Percentiles rank a stretch among this genome's conserved stretches.
Evolutionary conservation across 2,797 vertebrate species (phyloP).

Genomic region (Novumbra hubbsi): DNA sequence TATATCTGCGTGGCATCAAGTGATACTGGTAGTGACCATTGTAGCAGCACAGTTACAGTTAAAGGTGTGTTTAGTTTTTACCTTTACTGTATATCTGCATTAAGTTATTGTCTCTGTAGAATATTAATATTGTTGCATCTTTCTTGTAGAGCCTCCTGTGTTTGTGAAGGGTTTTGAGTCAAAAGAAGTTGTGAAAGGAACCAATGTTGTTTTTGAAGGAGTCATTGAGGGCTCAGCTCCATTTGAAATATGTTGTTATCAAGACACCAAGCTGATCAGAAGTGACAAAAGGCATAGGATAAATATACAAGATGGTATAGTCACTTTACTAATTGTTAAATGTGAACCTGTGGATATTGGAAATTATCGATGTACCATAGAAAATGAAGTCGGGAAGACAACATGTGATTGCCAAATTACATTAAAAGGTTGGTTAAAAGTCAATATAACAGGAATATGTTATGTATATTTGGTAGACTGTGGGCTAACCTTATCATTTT

Average conservation of each 20-base stretch:
- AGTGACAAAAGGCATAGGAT: slow-evolving; percentile 85
- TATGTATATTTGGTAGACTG: not conserved
- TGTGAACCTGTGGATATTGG: slow-evolving; percentile 84
- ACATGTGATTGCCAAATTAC: slow-evolving; percentile 82
- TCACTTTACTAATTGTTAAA: slow-evolving; percentile 83
- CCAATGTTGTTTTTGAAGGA: slow-evolving; percentile 75
- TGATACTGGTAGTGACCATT: slow-evolving; percentile 90
- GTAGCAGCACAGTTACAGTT: slow-evolving; percentile 84
- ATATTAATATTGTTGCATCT: slow-evolving; percentile 54
- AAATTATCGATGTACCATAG: slow-evolving; percentile 83
- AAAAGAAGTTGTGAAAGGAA: slow-evolving; percentile 84
- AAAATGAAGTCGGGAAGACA: slow-evolving; percentile 86
- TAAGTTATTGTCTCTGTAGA: not conserved
- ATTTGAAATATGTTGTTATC: slow-evolving; percentile 88
- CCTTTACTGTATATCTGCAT: not conserved
- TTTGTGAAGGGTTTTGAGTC: slow-evolving; percentile 87
- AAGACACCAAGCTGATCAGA: slow-evolving; percentile 68
- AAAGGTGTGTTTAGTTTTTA: slow-evolving; percentile 70
- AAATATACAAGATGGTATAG: slow-evolving; percentile 73
- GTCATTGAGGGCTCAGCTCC: slow-evolving; percentile 85
- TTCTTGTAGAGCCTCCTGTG: slow-evolving; percentile 82
- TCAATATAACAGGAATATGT: not conserved
- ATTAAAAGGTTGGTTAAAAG: slow-evolving; percentile 87
- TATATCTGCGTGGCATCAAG: slow-evolving; percentile 91
- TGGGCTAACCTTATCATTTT: not conserved